Conservation (phyloP, 2,113 vertebrate genomes). For the Gobiocypris rarus region DNA sequence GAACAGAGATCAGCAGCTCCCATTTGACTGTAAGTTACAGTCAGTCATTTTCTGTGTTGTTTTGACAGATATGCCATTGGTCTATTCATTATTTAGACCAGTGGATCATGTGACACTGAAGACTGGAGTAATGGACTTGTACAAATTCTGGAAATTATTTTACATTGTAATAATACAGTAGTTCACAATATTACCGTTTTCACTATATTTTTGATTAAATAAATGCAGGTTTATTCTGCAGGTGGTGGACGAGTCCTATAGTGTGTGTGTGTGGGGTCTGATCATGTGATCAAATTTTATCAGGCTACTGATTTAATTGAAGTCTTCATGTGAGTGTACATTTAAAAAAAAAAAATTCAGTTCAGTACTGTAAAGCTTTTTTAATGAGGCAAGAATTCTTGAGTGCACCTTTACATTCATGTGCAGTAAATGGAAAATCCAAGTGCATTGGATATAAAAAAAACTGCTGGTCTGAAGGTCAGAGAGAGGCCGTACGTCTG, state of each 20-base stretch:
- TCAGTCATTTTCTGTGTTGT: neutral
- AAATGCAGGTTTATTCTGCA: neutral
- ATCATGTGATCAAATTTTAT: too few relatives aligned
- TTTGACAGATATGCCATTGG: neutral
- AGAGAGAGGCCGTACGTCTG: neutral
- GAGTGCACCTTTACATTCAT: constrained; percentile 10
- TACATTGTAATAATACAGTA: neutral
- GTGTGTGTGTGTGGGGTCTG: too few relatives aligned
- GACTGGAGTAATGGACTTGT: neutral
- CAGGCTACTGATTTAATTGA: too few relatives aligned
- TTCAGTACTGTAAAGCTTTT: neutral
- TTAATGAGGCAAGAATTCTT: neutral
- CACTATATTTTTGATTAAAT: neutral
- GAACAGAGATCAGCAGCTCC: neutral
- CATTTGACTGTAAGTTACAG: neutral
- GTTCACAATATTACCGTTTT: neutral
- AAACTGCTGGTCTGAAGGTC: constrained; percentile 25
- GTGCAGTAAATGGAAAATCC: constrained; percentile 1
- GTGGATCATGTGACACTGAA: too few relatives aligned
- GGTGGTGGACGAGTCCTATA: neutral
- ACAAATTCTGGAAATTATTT: neutral
- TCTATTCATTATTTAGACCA: too few relatives aligned
- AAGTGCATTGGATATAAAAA: neutral
- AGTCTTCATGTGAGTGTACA: too few relatives aligned
- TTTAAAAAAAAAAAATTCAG: too few relatives aligned